Evolutionary conservation across 2,113 vertebrate genomes (phyloP).

Genomic region (Psammodynastes pulverulentus): DNA sequence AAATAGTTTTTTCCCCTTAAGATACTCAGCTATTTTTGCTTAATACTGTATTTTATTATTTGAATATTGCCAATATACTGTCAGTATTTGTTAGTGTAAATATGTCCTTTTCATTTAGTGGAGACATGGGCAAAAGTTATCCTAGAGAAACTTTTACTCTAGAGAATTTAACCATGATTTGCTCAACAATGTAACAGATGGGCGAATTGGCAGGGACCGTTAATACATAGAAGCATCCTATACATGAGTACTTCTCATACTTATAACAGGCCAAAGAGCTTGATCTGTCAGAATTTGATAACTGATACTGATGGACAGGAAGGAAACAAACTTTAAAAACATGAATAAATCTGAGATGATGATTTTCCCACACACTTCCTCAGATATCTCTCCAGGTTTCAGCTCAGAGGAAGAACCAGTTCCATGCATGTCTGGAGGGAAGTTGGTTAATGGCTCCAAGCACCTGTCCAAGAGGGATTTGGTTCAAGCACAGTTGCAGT

Average conservation of each 20-base stretch:
- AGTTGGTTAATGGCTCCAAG: too few species aligned
- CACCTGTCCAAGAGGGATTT: too few species aligned
- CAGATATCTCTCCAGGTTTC: background rate
- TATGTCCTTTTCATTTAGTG: background rate
- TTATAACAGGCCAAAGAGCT: background rate
- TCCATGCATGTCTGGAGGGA: background rate
- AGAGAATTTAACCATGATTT: background rate
- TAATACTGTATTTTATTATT: background rate
- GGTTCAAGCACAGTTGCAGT: too few species aligned
- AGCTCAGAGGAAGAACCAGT: background rate
- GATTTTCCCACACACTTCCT: background rate
- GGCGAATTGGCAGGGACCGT: background rate
- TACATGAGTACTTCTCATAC: background rate
- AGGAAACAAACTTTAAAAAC: background rate
- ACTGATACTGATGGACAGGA: background rate
- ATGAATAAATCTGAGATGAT: background rate
- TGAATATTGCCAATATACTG: background rate
- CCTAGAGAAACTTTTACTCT: background rate
- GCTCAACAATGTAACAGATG: background rate
- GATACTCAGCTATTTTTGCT: background rate
- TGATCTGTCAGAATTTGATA: background rate
- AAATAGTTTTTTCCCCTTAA: background rate
- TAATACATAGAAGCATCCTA: background rate
- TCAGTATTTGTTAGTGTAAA: background rate
- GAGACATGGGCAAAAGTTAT: background rate